Conservation (phyloP, 2,113 vertebrate genomes). For the Sphaerodactylus townsendi region DNA sequence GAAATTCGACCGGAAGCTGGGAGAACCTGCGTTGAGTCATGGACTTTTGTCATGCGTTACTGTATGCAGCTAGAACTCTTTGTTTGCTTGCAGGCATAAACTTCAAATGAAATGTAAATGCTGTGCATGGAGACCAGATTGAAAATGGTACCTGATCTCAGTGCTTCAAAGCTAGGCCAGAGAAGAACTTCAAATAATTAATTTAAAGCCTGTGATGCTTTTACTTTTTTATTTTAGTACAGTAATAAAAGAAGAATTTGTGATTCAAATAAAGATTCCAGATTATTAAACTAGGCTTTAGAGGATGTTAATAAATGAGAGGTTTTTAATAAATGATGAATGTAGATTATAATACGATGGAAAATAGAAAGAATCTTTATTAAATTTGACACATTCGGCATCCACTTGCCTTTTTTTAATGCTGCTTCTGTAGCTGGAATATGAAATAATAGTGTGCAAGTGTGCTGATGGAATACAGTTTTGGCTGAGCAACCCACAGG, state of each 20-base stretch:
- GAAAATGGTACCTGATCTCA: neutral
- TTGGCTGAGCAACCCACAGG: neutral
- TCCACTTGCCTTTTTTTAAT: slow-evolving; percentile 21
- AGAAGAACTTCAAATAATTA: slow-evolving; percentile 2
- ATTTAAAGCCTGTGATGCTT: neutral
- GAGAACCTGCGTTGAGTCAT: neutral
- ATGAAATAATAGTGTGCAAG: slow-evolving; percentile 20
- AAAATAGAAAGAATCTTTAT: slow-evolving; percentile 52
- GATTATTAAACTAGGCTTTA: slow-evolving; percentile 61
- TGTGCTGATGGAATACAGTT: fast-evolving
- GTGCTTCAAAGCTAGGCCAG: neutral
- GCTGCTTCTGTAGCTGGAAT: slow-evolving; percentile 27
- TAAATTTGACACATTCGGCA: slow-evolving; percentile 43
- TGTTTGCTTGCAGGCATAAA: neutral
- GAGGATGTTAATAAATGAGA: slow-evolving; percentile 58
- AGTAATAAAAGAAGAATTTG: slow-evolving; percentile 58
- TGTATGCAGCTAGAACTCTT: neutral
- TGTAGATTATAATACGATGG: slow-evolving; percentile 33
- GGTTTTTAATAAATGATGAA: slow-evolving; percentile 64
- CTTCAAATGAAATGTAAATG: neutral
- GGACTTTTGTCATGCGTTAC: neutral
- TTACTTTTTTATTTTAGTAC: neutral
- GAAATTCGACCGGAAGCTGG: neutral
- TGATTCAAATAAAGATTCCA: slow-evolving; percentile 57
- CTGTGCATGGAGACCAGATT: neutral